phyloP scores from a whole-genome alignment of 30 jellyfish, hydroid and myxozoan species.

The Euphysa ruthae region DNA sequence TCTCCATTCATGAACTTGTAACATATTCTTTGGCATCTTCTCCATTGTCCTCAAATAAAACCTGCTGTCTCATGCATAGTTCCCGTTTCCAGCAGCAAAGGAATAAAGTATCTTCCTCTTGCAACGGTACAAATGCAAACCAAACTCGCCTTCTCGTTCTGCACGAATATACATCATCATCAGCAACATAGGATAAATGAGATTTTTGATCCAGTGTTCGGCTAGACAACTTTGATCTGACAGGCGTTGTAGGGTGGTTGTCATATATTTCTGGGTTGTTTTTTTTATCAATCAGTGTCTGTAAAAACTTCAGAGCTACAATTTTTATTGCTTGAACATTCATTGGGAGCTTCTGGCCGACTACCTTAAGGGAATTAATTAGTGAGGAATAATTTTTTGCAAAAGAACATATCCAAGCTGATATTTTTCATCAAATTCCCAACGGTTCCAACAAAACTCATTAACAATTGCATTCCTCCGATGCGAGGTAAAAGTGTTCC shows the following conservation, averaged over 20 bases:
- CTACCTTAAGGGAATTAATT: too few species aligned
- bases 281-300: too few species aligned
- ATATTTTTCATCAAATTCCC: too few species aligned
- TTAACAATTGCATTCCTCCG: too few species aligned
- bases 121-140: slow-evolving; percentile 13
- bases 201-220: slow-evolving; percentile 10
- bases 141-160: slow-evolving; percentile 14
- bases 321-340: too few species aligned
- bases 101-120: slow-evolving; percentile 8
- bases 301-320: too few species aligned
- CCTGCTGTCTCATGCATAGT: slow-evolving; percentile 9
- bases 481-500: too few species aligned
- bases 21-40: background rate
- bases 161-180: slow-evolving; percentile 17
- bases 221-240: slow-evolving; percentile 1
- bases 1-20: slow-evolving; percentile 3
- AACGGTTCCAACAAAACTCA: too few species aligned
- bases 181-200: slow-evolving; percentile 5
- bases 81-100: slow-evolving; percentile 28
- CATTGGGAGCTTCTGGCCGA: too few species aligned
- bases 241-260: background rate
- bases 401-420: too few species aligned
- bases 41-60: background rate
- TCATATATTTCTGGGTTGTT: background rate
- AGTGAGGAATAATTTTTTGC: too few species aligned